Percentiles rank a stretch among this genome's conserved stretches.
Evolutionary conservation across 2,113 vertebrate genomes (phyloP).

Genomic region (Seriola rivoliana): DNA sequence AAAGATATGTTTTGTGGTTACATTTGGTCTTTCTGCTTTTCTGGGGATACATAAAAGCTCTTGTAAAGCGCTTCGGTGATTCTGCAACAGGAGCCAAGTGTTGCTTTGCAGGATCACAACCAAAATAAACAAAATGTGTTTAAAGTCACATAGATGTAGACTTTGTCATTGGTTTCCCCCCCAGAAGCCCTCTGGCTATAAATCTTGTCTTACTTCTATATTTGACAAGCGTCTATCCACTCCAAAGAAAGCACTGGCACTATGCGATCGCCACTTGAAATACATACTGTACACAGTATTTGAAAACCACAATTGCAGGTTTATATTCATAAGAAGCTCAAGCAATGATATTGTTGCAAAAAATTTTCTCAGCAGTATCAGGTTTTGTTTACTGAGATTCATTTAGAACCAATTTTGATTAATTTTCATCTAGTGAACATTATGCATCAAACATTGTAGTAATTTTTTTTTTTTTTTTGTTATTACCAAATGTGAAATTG

Average conservation of each 20-base stretch:
- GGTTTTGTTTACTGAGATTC: constrained; percentile 80
- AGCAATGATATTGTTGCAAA: constrained; percentile 78
- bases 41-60: constrained; percentile 58
- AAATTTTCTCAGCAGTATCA: constrained; percentile 79
- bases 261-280: constrained; percentile 76
- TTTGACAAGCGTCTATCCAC: constrained; percentile 73
- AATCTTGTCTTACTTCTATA: constrained; percentile 81
- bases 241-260: constrained; percentile 86
- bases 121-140: constrained; percentile 66
- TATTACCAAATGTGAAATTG: constrained; percentile 6
- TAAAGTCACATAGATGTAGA: constrained; percentile 59
- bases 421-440: constrained; percentile 23
- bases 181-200: constrained; percentile 71
- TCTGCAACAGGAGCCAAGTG: constrained; percentile 42
- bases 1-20: constrained; percentile 71
- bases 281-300: constrained; percentile 75
- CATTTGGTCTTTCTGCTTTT: constrained; percentile 54
- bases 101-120: constrained; percentile 55
- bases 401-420: constrained; percentile 73
- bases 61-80: constrained; percentile 59
- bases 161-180: constrained; percentile 70
- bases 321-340: constrained; percentile 66
- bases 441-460: neutral
- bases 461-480: too few species aligned
- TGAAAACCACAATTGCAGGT: constrained; percentile 85